A percentile compares a stretch with the other conserved stretches of the same genome.
Evolutionary conservation across 1,140 invertebrate genomes (phyloP).

Genomic region (Diplogasteroides magnus): DNA sequence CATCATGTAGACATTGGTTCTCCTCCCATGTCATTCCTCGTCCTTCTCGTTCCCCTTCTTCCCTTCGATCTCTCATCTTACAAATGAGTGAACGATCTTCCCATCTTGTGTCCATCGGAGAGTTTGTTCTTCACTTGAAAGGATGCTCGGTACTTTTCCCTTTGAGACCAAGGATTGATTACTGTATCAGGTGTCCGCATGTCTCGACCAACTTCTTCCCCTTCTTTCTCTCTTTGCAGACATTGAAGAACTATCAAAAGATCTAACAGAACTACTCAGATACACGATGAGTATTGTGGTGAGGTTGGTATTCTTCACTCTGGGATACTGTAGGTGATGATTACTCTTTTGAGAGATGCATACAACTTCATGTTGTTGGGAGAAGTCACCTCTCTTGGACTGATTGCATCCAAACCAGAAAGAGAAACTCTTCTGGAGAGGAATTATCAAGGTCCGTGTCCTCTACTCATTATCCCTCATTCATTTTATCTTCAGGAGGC

Average conservation of each 20-base stretch:
- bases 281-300: no score
- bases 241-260: neutral
- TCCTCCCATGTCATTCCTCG: no score
- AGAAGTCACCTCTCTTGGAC: neutral
- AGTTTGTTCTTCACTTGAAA: no score
- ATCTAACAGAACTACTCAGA: neutral
- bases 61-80: no score
- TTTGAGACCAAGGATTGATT: no score
- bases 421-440: neutral
- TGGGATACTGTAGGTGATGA: neutral
- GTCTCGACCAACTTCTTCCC: neutral
- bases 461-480: neutral
- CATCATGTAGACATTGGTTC: no score
- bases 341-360: neutral
- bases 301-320: neutral
- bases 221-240: neutral
- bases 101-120: no score
- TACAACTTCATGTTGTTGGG: neutral
- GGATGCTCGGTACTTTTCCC: no score
- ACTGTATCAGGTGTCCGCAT: neutral
- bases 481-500: neutral
- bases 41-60: no score
- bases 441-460: no score
- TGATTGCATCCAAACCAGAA: neutral
- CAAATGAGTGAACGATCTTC: no score